phyloP scores from a whole-genome alignment of 2,888 invertebrate genomes.

The Scelioninae gen. 1 region DNA sequence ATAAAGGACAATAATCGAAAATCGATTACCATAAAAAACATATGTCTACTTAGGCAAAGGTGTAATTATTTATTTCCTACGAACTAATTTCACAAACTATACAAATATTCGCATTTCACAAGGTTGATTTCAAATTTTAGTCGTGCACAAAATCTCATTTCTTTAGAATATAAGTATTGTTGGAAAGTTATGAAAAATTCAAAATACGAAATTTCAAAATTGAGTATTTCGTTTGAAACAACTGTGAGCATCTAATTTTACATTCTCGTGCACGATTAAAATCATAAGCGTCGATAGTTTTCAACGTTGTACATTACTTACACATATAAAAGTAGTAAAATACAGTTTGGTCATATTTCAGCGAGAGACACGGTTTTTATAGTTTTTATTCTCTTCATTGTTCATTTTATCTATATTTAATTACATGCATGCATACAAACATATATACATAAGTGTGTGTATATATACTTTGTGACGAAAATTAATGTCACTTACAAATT shows the following conservation, averaged over 20 bases:
- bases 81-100: not conserved
- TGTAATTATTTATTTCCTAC: constrained; percentile 6
- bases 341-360: constrained; percentile 35
- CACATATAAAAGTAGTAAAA: constrained; percentile 49
- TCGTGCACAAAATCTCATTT: constrained; percentile 2
- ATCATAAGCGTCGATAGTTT: not conserved
- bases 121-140: not conserved
- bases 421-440: constrained; percentile 20
- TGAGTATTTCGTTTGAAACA: not conserved
- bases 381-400: constrained; percentile 1
- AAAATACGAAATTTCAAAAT: not conserved
- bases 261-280: constrained; percentile 4
- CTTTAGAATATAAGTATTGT: too few species aligned
- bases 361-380: constrained; percentile 15
- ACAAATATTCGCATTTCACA: not conserved
- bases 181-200: not conserved
- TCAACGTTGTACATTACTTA: not conserved
- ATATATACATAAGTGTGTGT: not conserved
- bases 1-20: constrained; percentile 2
- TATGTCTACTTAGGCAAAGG: constrained; percentile 20
- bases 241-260: not conserved
- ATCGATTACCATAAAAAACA: constrained; percentile 6
- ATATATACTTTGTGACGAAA: not conserved
- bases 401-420: constrained; percentile 4
- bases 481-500: too few species aligned